Conservation (phyloP, 2,797 vertebrate species). For the Alca torda region DNA sequence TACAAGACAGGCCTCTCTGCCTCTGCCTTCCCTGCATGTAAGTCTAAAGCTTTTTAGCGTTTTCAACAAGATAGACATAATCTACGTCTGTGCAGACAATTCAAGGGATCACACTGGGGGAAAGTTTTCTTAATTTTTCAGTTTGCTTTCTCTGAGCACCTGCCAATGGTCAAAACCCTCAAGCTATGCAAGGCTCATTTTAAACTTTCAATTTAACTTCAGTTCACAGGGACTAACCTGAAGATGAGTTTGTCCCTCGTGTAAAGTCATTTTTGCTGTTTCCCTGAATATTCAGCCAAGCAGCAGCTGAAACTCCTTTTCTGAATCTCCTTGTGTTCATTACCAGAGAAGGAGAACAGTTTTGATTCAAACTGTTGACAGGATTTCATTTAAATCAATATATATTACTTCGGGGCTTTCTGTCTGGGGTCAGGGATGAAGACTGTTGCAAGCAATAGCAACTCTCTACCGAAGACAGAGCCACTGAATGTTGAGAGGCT, state of each 20-base stretch:
- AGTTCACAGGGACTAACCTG: background rate
- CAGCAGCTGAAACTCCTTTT: background rate
- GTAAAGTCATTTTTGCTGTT: background rate
- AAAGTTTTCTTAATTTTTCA: background rate
- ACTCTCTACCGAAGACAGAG: background rate
- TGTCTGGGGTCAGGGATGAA: background rate
- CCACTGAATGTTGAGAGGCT: background rate
- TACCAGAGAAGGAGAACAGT: background rate
- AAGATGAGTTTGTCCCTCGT: accelerated
- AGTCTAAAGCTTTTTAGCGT: background rate
- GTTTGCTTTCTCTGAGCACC: background rate
- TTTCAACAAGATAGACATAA: background rate
- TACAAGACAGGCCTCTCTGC: background rate
- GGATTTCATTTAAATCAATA: conserved; percentile 1
- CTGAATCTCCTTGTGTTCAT: conserved; percentile 5
- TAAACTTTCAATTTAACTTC: background rate
- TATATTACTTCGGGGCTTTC: background rate
- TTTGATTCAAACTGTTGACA: conserved; percentile 19
- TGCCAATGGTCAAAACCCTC: background rate
- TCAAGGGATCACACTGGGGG: background rate
- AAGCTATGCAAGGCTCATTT: background rate
- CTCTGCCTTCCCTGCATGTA: background rate
- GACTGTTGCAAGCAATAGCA: background rate
- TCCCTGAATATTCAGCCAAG: background rate
- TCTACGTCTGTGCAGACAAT: background rate